Evolutionary conservation across 2,113 vertebrate species (phyloP), one percentile per base, ranked within the genome.

Genomic region (Apodemus sylvaticus): DNA sequence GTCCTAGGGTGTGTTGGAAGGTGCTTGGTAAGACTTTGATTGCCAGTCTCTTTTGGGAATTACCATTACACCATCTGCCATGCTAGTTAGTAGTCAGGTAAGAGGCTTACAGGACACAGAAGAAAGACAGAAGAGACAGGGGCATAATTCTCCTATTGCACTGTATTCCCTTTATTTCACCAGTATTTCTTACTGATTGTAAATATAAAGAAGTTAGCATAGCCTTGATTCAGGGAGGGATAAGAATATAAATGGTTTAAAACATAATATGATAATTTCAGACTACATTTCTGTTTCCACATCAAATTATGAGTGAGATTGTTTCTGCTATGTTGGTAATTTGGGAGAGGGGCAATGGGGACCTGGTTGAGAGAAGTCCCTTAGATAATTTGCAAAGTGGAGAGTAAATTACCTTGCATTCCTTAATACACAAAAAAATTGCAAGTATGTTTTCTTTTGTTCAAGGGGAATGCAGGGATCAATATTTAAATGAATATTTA

Each of bases 401-500:
- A 76, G 7, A 55, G 5, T 22, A 77, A 62, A 79, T 86, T 58
- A 39, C 14, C 55, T 87, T 70, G 31, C 3, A 79, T 53, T 89
- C 0, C 2, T 66, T 73, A 42, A 51, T 60, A 89, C 83, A 8
- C 66, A 76, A 95, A 31, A 42, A 1, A 70, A 13, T 22, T 13
- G 26, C 17, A 64, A 34, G 58, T 51, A 9, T 39, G 20, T 31
- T 62, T 89, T 73, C 9, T 91, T 94, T 88, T 76, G 9, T 94
- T 96, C 7, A 78, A 88, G 34, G 14, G 8, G 7, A 95, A 92
- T 55, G 29, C 51, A 31, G 0, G 26, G 48, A 29, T 86, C 22
- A 76, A 79, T 73, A 68, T 17, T 92, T 95, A 81, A 91, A 86
- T 58, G 12, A 16, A 78, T 89, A 39, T 89, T 92, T 91, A 91